Percentiles rank a stretch among this genome's conserved stretches.
phyloP scores from a whole-genome alignment of 2,797 vertebrate genomes.

The Eutrigla gurnardus region DNA sequence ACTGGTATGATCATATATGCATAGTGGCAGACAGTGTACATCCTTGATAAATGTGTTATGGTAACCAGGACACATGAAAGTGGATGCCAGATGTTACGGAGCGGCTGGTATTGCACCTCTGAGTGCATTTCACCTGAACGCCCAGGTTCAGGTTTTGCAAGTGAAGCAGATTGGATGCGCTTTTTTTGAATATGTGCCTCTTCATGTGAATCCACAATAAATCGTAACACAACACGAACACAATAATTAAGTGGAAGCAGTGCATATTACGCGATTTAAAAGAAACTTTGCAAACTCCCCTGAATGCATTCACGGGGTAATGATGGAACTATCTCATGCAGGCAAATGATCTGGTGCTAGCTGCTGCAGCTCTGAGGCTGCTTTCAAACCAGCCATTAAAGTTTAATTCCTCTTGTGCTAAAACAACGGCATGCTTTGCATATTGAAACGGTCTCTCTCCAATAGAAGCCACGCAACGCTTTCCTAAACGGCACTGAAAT shows the following conservation, averaged over 20 bases:
- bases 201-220: slow-evolving; percentile 26
- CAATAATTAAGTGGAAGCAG: slow-evolving; percentile 49
- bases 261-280: slow-evolving; percentile 44
- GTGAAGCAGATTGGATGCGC: not conserved
- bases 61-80: slow-evolving; percentile 53
- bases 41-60: slow-evolving; percentile 49
- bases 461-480: slow-evolving; percentile 29
- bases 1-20: slow-evolving; percentile 59
- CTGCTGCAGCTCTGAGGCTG: slow-evolving; percentile 32
- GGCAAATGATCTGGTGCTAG: slow-evolving; percentile 41
- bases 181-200: not conserved
- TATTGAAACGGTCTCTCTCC: slow-evolving; percentile 40
- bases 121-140: slow-evolving; percentile 32
- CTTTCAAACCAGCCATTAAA: slow-evolving; percentile 70
- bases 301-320: slow-evolving; percentile 45
- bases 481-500: slow-evolving; percentile 44
- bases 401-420: slow-evolving; percentile 65
- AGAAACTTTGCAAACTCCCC: slow-evolving; percentile 30
- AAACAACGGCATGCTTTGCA: slow-evolving; percentile 54
- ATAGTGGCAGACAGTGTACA: slow-evolving; percentile 40
- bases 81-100: slow-evolving; percentile 52
- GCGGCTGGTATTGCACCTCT: slow-evolving; percentile 17
- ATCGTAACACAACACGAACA: slow-evolving; percentile 31
- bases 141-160: slow-evolving; percentile 13
- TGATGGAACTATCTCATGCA: slow-evolving; percentile 40